Conservation (phyloP, 1,140 invertebrate genomes). For the Drosophila nannoptera region DNA sequence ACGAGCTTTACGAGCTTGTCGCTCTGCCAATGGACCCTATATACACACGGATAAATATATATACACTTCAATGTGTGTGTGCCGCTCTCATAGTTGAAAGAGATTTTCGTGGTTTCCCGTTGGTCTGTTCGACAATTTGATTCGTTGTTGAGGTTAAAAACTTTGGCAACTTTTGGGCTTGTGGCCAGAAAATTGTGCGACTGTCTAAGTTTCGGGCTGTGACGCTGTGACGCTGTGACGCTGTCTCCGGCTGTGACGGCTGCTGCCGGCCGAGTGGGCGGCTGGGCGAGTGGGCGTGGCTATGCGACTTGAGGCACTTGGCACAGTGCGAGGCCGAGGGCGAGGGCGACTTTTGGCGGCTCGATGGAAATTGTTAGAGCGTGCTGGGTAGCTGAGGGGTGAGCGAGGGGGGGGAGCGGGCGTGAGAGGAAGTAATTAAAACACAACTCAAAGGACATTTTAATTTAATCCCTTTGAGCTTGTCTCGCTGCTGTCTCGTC, state of each 20-base stretch:
- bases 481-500: slow-evolving; percentile 74
- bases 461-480: slow-evolving; percentile 77
- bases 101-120: slow-evolving; percentile 25
- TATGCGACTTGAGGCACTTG: slow-evolving; percentile 12
- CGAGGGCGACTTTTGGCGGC: slow-evolving; percentile 5
- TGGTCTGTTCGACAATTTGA: slow-evolving; percentile 37
- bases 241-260: slow-evolving; percentile 31
- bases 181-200: slow-evolving; percentile 36
- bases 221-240: slow-evolving; percentile 9
- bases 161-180: slow-evolving; percentile 42
- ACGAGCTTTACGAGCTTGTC: background rate
- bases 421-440: slow-evolving; percentile 73
- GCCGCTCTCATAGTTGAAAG: slow-evolving; percentile 6
- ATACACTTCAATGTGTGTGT: background rate
- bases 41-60: background rate
- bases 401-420: background rate
- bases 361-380: too few relatives aligned
- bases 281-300: background rate
- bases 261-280: slow-evolving; percentile 8
- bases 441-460: slow-evolving; percentile 77
- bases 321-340: slow-evolving; percentile 1
- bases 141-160: slow-evolving; percentile 21
- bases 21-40: background rate
- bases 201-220: slow-evolving; percentile 31
- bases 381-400: background rate